Percentiles rank a stretch among this genome's conserved stretches.
These are phyloP conservation scores for Aythya baeri DNA, from an alignment of 2,113 vertebrate species.

Conservation along the genomic window DNA sequence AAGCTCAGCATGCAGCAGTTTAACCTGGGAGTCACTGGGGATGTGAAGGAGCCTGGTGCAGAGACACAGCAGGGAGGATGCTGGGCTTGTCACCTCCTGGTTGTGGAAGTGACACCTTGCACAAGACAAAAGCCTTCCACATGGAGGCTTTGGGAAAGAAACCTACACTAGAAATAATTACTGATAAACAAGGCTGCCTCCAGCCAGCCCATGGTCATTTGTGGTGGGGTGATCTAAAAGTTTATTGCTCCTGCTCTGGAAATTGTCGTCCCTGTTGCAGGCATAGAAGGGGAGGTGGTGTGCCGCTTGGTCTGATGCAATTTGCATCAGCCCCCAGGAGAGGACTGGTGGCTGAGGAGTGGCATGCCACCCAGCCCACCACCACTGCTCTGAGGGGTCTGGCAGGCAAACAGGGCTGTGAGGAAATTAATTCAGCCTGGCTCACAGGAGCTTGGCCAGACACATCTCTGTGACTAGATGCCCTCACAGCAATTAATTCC, in stretches of 20 bases:
- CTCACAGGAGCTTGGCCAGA: not conserved
- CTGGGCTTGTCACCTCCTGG: not conserved
- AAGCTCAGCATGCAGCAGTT: not conserved
- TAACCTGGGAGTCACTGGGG: not conserved
- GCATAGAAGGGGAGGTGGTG: not conserved
- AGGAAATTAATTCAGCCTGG: not conserved
- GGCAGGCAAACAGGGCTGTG: not conserved
- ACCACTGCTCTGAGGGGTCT: not conserved
- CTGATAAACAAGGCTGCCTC: not conserved
- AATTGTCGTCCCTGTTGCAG: not conserved
- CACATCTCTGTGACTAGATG: not conserved
- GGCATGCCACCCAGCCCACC: not conserved
- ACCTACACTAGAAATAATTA: not conserved
- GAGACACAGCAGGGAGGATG: not conserved
- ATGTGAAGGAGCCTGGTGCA: not conserved
- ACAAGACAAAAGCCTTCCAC: not conserved
- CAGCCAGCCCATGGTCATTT: not conserved
- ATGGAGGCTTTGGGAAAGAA: not conserved
- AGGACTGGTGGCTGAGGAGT: not conserved
- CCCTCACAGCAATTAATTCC: not conserved
- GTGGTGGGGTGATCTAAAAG: not conserved
- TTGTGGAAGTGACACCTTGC: not conserved
- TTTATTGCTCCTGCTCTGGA: not conserved
- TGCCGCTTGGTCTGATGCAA: not conserved
- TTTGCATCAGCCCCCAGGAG: rapidly evolving